Conservation (phyloP, 2,797 vertebrate genomes). For the Lycodopsis pacificus region DNA sequence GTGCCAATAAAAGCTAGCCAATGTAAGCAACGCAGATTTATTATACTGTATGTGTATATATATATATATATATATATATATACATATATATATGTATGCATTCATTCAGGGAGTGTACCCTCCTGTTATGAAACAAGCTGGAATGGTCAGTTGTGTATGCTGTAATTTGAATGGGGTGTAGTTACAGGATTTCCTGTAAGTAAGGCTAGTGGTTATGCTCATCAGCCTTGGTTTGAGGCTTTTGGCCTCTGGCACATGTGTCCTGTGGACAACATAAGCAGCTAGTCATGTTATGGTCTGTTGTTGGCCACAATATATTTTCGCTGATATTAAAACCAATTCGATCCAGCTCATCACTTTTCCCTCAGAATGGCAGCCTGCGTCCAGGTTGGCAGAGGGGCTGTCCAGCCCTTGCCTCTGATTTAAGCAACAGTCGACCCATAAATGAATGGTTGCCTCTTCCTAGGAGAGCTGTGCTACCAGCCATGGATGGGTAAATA, state of each 20-base stretch:
- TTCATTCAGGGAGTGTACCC: neutral
- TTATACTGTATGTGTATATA: no score
- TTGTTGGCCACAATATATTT: slow-evolving; percentile 29
- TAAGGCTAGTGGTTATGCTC: slow-evolving; percentile 47
- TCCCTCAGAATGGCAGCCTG: slow-evolving; percentile 15
- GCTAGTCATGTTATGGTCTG: slow-evolving; percentile 25
- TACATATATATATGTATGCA: neutral
- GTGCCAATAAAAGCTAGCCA: no score
- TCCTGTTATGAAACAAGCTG: slow-evolving; percentile 30
- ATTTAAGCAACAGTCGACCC: slow-evolving; percentile 54
- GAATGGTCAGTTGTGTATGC: slow-evolving; percentile 32
- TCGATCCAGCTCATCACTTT: slow-evolving; percentile 13
- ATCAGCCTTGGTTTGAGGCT: slow-evolving; percentile 54
- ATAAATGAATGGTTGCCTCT: slow-evolving; percentile 69
- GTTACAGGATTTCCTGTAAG: slow-evolving; percentile 54
- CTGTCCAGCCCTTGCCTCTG: slow-evolving; percentile 31
- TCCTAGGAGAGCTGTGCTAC: slow-evolving; percentile 61
- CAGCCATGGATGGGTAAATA: slow-evolving; percentile 64
- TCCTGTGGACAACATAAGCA: slow-evolving; percentile 28
- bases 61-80: no score
- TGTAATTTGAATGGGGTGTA: slow-evolving; percentile 57
- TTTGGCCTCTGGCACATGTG: slow-evolving; percentile 41
- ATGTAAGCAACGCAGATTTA: neutral
- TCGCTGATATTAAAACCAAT: slow-evolving; percentile 38
- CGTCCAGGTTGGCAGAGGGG: slow-evolving; percentile 28